Evolutionary conservation across 2,113 vertebrate species (phyloP), one percentile per base, ranked within the genome.

Genomic region (Anoura caudifer): DNA sequence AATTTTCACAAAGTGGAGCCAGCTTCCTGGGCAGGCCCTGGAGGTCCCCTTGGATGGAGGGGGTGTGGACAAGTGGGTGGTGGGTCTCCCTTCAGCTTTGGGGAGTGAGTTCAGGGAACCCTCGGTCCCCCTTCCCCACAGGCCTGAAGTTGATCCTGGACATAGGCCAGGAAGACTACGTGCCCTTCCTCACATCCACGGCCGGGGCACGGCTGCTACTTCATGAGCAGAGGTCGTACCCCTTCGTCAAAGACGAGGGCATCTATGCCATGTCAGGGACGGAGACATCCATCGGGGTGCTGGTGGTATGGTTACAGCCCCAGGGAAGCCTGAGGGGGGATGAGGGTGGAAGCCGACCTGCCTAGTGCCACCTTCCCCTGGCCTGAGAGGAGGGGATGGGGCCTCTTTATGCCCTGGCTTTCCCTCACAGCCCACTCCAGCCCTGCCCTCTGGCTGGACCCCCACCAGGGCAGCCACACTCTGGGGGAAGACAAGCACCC

Each of bases 71-170:
- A 13, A 14, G 43, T 26, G 33, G 41, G 28, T 15, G 86, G 19
- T 0, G 2, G 45, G 36, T 13, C 0, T 33, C 75, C 90, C n/a
- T 13, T 19, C 20, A 12, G 24, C 50, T 14, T 24, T 19, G 13
- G 13, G 50, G 38, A 59, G 43, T 4, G 3, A 43, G 7, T 16
- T 93, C 76, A 76, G 84, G 61, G 13, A n/a, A n/a, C 47, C 47
- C 45, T 67, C 1, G 0, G 11, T 14, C 54, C 7, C 17, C 43
- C 73, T 52, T 28, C 5, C 33, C 94, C 43, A 7, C 95, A 99
- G 99, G 99, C 65, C 97, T 99, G 96, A 99, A 99, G 98, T 19
- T 99, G 90, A 98, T 99, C 54, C 98, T 99, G 97, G 98, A 99
- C 97, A 98, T 99, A 82, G 98, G 97, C 73, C 98, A 99, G 87